phyloP scores from a whole-genome alignment of 2,113 vertebrate genomes.

The Hypanus sabinus region DNA sequence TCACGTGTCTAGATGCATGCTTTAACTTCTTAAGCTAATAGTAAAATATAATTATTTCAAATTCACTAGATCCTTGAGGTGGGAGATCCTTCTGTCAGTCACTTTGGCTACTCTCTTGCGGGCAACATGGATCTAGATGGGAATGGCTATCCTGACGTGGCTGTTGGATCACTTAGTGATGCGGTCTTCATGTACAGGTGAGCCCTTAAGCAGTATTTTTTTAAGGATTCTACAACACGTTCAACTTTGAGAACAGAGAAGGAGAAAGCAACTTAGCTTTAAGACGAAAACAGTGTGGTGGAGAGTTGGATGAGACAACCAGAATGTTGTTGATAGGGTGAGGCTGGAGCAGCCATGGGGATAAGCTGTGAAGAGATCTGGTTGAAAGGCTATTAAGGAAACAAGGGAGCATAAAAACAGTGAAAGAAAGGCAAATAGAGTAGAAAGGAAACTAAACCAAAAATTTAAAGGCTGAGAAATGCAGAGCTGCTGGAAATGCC shows the following conservation, averaged over 20 bases:
- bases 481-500: too few relatives aligned
- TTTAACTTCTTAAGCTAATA: not conserved
- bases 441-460: too few relatives aligned
- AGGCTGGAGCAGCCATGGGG: too few relatives aligned
- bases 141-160: slow-evolving; percentile 88
- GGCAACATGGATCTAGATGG: slow-evolving; percentile 90
- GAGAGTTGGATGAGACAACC: too few relatives aligned
- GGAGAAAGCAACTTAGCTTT: too few relatives aligned
- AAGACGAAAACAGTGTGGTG: too few relatives aligned
- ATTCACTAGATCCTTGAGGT: slow-evolving; percentile 73
- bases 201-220: not conserved
- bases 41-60: not conserved
- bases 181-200: slow-evolving; percentile 80
- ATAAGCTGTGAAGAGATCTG: too few relatives aligned
- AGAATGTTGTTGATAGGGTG: too few relatives aligned
- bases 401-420: too few relatives aligned
- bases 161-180: slow-evolving; percentile 87
- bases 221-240: not conserved
- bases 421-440: too few relatives aligned
- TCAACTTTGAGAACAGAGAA: not conserved
- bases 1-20: not conserved
- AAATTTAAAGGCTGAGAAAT: too few relatives aligned
- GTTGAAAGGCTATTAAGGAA: too few relatives aligned
- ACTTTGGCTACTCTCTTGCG: slow-evolving; percentile 90
- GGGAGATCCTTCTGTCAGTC: slow-evolving; percentile 54